Conservation (phyloP, 2,888 invertebrate genomes). For the Drosophila quinaria region DNA sequence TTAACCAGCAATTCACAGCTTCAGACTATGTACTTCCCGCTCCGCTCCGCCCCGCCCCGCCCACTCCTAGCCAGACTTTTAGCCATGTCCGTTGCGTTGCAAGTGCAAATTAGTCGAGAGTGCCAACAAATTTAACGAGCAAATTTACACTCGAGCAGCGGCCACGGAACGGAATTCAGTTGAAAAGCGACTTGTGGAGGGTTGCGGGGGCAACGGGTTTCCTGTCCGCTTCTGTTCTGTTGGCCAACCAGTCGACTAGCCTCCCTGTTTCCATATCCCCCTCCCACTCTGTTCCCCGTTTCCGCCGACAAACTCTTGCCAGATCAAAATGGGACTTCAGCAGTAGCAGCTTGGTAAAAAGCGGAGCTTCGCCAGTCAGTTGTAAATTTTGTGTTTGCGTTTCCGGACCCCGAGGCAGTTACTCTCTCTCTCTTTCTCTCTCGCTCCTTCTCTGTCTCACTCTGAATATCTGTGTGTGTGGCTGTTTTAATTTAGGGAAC, state of each 20-base stretch:
- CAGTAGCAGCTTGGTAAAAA: slow-evolving; percentile 36
- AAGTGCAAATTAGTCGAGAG: slow-evolving; percentile 82
- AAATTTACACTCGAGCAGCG: slow-evolving; percentile 77
- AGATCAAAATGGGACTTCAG: slow-evolving; percentile 54
- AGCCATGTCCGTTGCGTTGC: slow-evolving; percentile 63
- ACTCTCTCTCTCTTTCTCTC: not conserved
- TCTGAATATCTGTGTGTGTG: slow-evolving; percentile 24
- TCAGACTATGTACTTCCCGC: not conserved
- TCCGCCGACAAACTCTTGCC: slow-evolving; percentile 35
- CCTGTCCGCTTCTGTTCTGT: slow-evolving; percentile 15
- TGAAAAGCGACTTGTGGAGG: slow-evolving; percentile 36
- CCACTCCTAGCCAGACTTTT: slow-evolving; percentile 5
- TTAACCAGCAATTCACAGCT: slow-evolving; percentile 36
- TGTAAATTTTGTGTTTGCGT: slow-evolving; percentile 62
- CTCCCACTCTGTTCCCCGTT: not conserved
- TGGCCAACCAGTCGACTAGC: not conserved
- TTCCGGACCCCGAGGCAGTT: slow-evolving; percentile 49
- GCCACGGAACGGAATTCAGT: slow-evolving; percentile 56
- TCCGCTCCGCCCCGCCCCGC: not conserved
- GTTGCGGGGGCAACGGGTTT: slow-evolving; percentile 4
- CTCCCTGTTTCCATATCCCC: not conserved
- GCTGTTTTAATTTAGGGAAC: slow-evolving; percentile 73
- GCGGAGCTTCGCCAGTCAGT: slow-evolving; percentile 52
- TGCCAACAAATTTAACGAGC: slow-evolving; percentile 82
- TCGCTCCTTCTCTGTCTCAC: not conserved